Evolutionary conservation across 2,797 vertebrate species (phyloP), one percentile per base, ranked within the genome.

Genomic region (Parauchenoglanis punctatus): DNA sequence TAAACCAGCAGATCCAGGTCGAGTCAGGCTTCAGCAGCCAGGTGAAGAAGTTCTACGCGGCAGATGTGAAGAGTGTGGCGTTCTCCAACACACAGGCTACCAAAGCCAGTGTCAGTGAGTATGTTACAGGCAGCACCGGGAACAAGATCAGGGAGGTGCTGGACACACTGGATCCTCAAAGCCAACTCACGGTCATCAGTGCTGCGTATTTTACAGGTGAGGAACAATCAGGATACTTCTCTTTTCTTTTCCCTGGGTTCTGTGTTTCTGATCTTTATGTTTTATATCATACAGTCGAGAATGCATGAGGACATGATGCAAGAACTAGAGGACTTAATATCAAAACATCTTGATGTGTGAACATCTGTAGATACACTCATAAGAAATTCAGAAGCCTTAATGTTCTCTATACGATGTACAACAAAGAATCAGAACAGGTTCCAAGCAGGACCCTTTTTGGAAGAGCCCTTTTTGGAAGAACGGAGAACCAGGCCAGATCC

Each of bases 121-220:
- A 96, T 85, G 90, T 96, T 49, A 92, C 91, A 76, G 93, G 92
- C 35, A 93, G 85, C 87, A 97, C 96, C 0, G 91, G 83, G 83
- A 95, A 95, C 25, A 93, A 92, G 87, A 92, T 97, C 83, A 87
- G 90, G 73, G 89, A 93, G 0, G 86, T 97, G 70, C 93, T 97
- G 76, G 91, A 95, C 4, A 61, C 89, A 1, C 59, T 98, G 75
- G 94, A 97, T 84, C 88, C 87, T 0, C 92, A 95, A 78, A 96
- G 94, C 59, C 94, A 96, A 91, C 90, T 98, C 68, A 91, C 98
- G 65, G 93, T 98, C 0, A 91, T 95, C 84, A 95, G 96, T 13
- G 95, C 94, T 0, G 87, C 96, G 44, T 87, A 93, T 61, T 97
- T 96, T 92, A 94, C 95, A 95, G 95, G 98, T 98, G 89, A 67